Evolutionary conservation across 2,888 invertebrate genomes (phyloP), one percentile per base, ranked within the genome.

Genomic region (Mythimna lalbum): DNA sequence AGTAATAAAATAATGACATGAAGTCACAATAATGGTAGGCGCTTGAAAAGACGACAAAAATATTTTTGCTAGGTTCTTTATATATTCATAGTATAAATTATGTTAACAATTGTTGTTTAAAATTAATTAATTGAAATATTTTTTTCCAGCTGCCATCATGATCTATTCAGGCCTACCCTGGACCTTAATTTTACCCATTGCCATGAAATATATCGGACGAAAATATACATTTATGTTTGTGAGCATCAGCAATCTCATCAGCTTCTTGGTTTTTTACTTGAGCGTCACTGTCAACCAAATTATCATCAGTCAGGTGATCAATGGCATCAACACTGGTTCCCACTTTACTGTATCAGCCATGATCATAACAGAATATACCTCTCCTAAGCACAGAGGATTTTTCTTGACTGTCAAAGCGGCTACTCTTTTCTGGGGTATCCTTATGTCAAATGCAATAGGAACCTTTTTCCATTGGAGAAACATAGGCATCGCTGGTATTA

Each of bases 391-490:
- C 5, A 78, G 88, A 61, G 88, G 88, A 12, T 63, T 86, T 21
- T 85, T 86, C 62, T 62, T 88, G 47, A 81, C 87, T 6, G 70
- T 86, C 23, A 86, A 87, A 80, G 76, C 84, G n/a, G 85, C 87
- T 0, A 78, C 83, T 6, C 73, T 81, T 12, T 81, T 70, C 14
- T 81, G 81, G 78, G 81, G 81, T 1, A 64, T 81, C 7, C 69
- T 78, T 60, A 71, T 78, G 17, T 79, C 90, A 0, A 90, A 90
- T 74, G 78, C 81, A 0, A 78, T 90, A 0, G 90, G 90, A 0
- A 88, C 90, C 2, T 90, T 86, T 56, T 87, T 78, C 27, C 84
- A 88, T 63, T 90, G 88, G 89, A 89, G 79, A 21, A 80, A 81
- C 7, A 90, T 90, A 33, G 83, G 79, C 2, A 12, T 89, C 5